These are phyloP conservation scores for Eristalis tenax DNA, from an alignment of 2,888 invertebrate genomes.

Conservation along the genomic window DNA sequence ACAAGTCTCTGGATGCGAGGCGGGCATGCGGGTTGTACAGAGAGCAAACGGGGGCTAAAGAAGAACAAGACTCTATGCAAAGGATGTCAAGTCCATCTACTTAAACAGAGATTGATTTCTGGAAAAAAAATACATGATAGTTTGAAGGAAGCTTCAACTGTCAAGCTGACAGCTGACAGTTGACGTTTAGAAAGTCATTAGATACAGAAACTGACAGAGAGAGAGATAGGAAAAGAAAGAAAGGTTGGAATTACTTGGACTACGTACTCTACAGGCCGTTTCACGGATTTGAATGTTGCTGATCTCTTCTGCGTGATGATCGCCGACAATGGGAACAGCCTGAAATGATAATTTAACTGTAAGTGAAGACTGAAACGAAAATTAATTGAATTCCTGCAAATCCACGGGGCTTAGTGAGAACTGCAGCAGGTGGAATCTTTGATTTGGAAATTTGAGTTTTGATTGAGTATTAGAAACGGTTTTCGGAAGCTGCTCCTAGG, in stretches of 20 bases:
- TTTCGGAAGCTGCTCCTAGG: too few relatives aligned
- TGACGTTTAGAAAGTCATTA: neutral
- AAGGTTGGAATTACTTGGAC: neutral
- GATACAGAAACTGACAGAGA: conserved; percentile 9
- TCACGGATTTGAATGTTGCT: conserved; percentile 47
- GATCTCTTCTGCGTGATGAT: conserved; percentile 41
- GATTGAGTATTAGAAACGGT: too few relatives aligned
- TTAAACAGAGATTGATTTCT: neutral
- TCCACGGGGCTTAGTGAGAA: neutral
- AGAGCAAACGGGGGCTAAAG: neutral
- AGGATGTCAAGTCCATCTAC: neutral
- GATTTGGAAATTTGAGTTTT: neutral
- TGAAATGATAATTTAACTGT: conserved; percentile 48
- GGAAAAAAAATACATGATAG: neutral
- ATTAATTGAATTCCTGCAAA: neutral
- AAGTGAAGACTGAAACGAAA: neutral
- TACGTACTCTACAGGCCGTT: conserved; percentile 56
- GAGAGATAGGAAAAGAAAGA: neutral
- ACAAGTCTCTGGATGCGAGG: neutral
- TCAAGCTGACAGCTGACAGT: neutral
- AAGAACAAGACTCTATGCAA: neutral
- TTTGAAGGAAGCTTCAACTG: neutral
- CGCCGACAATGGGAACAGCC: conserved; percentile 40
- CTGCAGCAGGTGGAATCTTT: neutral
- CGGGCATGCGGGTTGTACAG: neutral